These are phyloP conservation scores for Scaptomyza reducta DNA, from an alignment of 2,888 invertebrate genomes.

Conservation along the genomic window DNA sequence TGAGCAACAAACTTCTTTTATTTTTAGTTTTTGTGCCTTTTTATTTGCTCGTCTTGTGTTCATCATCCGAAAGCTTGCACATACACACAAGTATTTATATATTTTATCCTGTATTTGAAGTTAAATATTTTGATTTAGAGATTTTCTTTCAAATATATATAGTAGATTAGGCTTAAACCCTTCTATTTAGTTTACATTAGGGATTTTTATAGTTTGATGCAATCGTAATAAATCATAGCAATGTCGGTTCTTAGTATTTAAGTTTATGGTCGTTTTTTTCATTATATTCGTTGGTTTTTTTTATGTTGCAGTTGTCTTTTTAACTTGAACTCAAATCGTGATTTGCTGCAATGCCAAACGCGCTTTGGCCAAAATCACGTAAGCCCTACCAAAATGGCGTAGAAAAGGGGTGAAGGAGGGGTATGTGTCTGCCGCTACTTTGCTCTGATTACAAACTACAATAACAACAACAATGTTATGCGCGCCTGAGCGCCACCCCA, in stretches of 20 bases:
- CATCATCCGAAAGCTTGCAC: conserved; percentile 39
- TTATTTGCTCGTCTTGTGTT: conserved; percentile 17
- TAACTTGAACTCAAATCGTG: conserved; percentile 40
- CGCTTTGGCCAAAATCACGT: conserved; percentile 58
- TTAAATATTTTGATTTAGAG: too few relatives aligned
- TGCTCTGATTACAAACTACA: conserved; percentile 70
- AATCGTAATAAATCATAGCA: conserved; percentile 5
- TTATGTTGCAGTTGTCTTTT: conserved; percentile 27
- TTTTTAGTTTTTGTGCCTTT: conserved; percentile 2
- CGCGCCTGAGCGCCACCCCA: conserved; percentile 43
- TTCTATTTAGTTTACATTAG: too few relatives aligned
- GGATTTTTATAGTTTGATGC: too few relatives aligned
- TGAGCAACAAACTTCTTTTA: conserved; percentile 54
- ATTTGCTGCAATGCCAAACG: conserved; percentile 42
- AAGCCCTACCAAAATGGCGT: conserved; percentile 39
- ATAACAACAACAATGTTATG: conserved; percentile 36
- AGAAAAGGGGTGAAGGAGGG: neutral
- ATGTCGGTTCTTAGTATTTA: neutral
- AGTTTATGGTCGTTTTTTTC: neutral
- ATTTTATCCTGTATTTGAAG: too few relatives aligned
- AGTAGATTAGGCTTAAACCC: too few relatives aligned
- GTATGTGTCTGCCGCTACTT: conserved; percentile 63
- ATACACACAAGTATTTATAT: conserved; percentile 20
- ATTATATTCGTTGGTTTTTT: conserved; percentile 4
- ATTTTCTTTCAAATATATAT: too few relatives aligned